Conservation (phyloP, 2,113 vertebrate species). For the Podarcis raffonei region DNA sequence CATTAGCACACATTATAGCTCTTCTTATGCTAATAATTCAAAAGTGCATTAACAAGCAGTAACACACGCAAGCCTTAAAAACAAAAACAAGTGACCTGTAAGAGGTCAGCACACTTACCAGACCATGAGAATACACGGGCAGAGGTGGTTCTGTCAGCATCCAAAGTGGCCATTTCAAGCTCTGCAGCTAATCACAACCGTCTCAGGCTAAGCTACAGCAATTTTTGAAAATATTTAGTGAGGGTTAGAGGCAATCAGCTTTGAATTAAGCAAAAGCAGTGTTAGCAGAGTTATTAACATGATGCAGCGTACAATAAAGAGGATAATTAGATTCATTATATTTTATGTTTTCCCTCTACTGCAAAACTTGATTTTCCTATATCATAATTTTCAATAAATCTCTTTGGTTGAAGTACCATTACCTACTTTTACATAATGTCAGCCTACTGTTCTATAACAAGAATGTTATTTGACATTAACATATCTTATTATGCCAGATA, state of each 20-base stretch:
- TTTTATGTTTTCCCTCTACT: slow-evolving; percentile 37
- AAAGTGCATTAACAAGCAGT: slow-evolving; percentile 21
- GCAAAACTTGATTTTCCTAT: slow-evolving; percentile 46
- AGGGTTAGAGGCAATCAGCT: slow-evolving; percentile 82
- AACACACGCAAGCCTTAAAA: slow-evolving; percentile 29
- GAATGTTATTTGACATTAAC: not conserved
- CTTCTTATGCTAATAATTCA: slow-evolving; percentile 1
- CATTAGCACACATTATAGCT: not conserved
- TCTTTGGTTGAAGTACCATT: slow-evolving; percentile 8
- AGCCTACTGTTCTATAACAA: slow-evolving; percentile 15
- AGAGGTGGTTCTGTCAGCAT: slow-evolving; percentile 73
- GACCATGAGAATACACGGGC: slow-evolving; percentile 78
- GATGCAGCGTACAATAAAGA: slow-evolving; percentile 58
- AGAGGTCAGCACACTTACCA: slow-evolving; percentile 85
- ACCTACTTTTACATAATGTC: slow-evolving; percentile 11
- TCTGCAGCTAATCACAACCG: slow-evolving; percentile 84
- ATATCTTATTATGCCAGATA: slow-evolving; percentile 32
- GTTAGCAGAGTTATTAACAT: slow-evolving; percentile 76
- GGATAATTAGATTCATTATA: slow-evolving; percentile 35
- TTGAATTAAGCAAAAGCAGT: slow-evolving; percentile 82
- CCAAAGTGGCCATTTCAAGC: slow-evolving; percentile 89
- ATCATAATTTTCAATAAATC: slow-evolving; percentile 54
- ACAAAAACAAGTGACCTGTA: slow-evolving; percentile 62
- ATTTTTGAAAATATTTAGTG: slow-evolving; percentile 89
- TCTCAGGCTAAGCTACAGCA: slow-evolving; percentile 90